phyloP scores from a whole-genome alignment of 2,797 vertebrate genomes.

The Sebastes hubbsi region DNA sequence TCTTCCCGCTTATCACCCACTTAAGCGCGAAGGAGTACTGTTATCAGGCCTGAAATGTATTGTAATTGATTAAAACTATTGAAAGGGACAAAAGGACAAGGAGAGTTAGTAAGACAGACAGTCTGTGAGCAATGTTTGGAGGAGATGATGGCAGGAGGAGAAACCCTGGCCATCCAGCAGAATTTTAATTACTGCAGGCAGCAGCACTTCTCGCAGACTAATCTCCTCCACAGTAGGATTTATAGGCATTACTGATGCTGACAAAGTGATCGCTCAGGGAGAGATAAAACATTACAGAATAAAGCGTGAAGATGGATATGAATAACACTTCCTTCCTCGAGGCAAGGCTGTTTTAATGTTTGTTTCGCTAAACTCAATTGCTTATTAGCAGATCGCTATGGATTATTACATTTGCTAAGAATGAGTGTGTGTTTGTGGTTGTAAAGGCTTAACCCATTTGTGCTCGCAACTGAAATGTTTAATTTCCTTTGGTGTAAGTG shows the following conservation, averaged over 20 bases:
- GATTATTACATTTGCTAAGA: conserved; percentile 22
- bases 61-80: conserved; percentile 66
- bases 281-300: conserved; percentile 74
- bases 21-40: conserved; percentile 19
- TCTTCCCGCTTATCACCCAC: conserved; percentile 27
- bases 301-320: conserved; percentile 67
- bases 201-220: conserved; percentile 73
- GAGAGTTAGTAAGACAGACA: conserved; percentile 53
- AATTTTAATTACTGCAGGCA: conserved; percentile 82
- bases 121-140: conserved; percentile 59
- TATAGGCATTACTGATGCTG: conserved; percentile 77
- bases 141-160: conserved; percentile 63
- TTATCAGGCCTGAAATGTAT: conserved; percentile 51
- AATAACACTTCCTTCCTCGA: conserved; percentile 57
- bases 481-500: not conserved
- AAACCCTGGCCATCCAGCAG: conserved; percentile 69
- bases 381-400: conserved; percentile 39
- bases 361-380: conserved; percentile 51
- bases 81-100: conserved; percentile 68
- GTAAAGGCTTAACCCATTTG: not conserved
- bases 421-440: not conserved
- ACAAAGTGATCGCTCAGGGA: conserved; percentile 77
- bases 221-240: conserved; percentile 79
- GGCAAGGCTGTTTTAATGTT: conserved; percentile 61
- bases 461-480: not conserved